A percentile compares a stretch with the other conserved stretches of the same genome.
Conservation (phyloP, 1,140 invertebrate species). For the Platyscapa corneri region DNA sequence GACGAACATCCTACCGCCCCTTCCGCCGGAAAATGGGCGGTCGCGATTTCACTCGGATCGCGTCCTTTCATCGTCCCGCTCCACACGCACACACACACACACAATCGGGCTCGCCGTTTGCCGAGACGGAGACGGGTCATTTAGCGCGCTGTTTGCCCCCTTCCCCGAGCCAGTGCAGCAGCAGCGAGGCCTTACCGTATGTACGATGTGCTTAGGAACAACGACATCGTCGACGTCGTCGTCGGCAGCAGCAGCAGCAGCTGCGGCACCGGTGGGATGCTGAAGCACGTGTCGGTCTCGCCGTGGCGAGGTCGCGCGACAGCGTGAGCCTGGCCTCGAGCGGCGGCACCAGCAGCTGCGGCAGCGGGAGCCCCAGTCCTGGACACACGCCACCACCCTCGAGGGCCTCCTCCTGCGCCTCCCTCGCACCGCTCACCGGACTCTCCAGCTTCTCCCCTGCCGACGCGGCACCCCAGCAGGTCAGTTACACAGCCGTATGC, state of each 20-base stretch:
- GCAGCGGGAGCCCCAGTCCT: conserved; percentile 72
- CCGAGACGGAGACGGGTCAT: not conserved
- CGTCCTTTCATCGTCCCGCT: not conserved
- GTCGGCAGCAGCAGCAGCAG: no score
- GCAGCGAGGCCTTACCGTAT: no score
- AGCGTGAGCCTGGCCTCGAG: conserved; percentile 87
- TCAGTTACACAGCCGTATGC: conserved; percentile 50
- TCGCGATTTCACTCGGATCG: not conserved
- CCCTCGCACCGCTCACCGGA: conserved; percentile 68
- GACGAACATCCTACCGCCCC: not conserved
- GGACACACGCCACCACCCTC: conserved; percentile 72
- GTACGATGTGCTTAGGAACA: no score
- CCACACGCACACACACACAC: no score
- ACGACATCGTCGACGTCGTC: not conserved
- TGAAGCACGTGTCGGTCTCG: conserved; percentile 92
- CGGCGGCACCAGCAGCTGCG: conserved; percentile 80
- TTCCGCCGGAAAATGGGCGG: not conserved
- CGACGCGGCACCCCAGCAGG: conserved; percentile 67
- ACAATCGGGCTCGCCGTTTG: no score
- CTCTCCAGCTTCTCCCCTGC: conserved; percentile 70
- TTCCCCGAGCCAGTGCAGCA: no score
- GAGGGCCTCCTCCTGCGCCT: conserved; percentile 71
- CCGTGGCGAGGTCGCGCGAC: conserved; percentile 87
- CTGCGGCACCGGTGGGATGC: conserved; percentile 75
- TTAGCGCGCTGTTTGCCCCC: not conserved